phyloP scores from a whole-genome alignment of 2,888 invertebrate genomes.

The Tupiocoris notatus region DNA sequence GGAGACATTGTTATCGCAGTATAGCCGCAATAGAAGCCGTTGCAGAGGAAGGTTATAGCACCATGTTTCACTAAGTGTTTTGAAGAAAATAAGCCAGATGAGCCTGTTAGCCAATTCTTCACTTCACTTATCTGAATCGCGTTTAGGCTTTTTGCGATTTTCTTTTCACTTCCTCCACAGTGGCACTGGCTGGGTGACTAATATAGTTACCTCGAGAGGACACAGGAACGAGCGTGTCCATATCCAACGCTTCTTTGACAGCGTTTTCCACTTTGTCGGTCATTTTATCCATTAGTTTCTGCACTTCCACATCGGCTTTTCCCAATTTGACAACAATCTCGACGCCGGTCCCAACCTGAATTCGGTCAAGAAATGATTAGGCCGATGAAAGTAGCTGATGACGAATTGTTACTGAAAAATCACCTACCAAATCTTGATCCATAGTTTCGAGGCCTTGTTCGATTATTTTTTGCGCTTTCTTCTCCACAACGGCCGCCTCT shows the following conservation, averaged over 20 bases:
- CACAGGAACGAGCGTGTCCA: slow-evolving; percentile 51
- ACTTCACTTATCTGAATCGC: slow-evolving; percentile 51
- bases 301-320: slow-evolving; percentile 56
- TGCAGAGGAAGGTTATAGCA: no score
- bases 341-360: slow-evolving; percentile 61
- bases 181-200: no score
- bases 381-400: not conserved
- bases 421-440: slow-evolving; percentile 55
- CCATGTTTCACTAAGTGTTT: no score
- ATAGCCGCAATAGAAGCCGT: no score
- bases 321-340: slow-evolving; percentile 64
- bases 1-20: no score
- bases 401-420: no score
- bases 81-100: no score
- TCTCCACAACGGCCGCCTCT: slow-evolving; percentile 72
- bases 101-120: no score
- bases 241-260: slow-evolving; percentile 57
- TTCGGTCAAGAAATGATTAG: not conserved
- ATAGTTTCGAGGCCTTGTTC: slow-evolving; percentile 61
- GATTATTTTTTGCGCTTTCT: slow-evolving; percentile 75
- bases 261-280: slow-evolving; percentile 56
- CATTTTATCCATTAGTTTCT: slow-evolving; percentile 56
- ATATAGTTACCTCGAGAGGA: slow-evolving; percentile 37
- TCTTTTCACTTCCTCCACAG: no score
- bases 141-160: no score